phyloP scores from a whole-genome alignment of 2,888 invertebrate species.

The Brachyptera putata region DNA sequence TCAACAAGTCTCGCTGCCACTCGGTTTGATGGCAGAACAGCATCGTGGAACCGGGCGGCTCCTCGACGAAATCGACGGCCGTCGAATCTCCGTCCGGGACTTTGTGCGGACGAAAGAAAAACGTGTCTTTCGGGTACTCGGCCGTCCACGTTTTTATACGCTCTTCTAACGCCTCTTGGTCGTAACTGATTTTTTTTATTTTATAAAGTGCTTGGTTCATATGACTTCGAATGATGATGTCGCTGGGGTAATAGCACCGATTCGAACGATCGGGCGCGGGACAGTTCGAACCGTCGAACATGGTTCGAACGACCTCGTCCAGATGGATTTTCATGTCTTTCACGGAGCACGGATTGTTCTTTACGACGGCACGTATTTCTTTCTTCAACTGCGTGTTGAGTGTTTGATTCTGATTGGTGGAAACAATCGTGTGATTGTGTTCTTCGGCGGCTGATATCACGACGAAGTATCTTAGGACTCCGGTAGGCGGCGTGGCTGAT shows the following conservation, averaged over 20 bases:
- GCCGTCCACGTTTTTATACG: neutral
- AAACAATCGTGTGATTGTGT: neutral
- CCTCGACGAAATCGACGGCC: neutral
- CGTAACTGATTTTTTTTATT: neutral
- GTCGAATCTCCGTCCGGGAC: neutral
- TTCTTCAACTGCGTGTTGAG: neutral
- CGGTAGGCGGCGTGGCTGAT: neutral
- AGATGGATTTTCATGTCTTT: neutral
- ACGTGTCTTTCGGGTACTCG: neutral
- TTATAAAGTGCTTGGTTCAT: neutral
- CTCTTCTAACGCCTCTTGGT: neutral
- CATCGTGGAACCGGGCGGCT: neutral
- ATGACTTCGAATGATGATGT: neutral
- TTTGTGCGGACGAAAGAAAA: neutral
- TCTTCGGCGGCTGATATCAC: neutral
- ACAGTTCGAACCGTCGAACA: neutral
- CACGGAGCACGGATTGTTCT: neutral
- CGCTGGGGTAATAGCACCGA: neutral
- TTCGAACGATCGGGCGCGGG: neutral
- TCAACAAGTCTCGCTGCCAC: conserved; percentile 15
- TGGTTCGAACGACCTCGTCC: neutral
- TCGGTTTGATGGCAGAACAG: conserved; percentile 21
- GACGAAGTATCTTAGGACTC: neutral
- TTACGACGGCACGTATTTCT: neutral
- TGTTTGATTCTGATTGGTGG: neutral